Base-by-base conservation (phyloP, 2,113 vertebrate genomes). In the Henicopernis longicauda region DNA sequence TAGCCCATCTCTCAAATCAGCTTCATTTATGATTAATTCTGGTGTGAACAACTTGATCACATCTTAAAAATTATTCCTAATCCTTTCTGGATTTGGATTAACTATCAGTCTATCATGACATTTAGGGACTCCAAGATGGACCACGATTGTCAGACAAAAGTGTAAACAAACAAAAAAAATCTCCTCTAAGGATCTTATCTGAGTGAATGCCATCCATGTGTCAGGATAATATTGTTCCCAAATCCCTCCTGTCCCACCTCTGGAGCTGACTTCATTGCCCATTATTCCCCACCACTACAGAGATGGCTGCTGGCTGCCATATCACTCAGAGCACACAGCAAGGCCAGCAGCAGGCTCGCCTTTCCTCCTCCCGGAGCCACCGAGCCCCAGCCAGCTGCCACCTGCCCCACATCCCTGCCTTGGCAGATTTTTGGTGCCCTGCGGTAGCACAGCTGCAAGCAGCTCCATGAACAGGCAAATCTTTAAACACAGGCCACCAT, bases 301-400 rank as follows among this genome's bases (percentile, higher is more conserved):
- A 21, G 10, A 13, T 8, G 6, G 34, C 12, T 25, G 16, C 36
- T 4, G 0, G 2, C 31, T 32, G 32, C 61, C 40, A 16, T 9
- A 3, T 14, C 32, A 18, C 49, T 10, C 8, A 1, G 27, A 32
- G 27, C 27, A 6, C 3, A 1, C 21, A 12, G 57, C 12, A 1
- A 22, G 36, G 40, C 45, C 5, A 5, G 21, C 3, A 9, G 17
- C 57, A 47, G 15, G 4, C 47, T 63, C 3, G 3, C 25, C 16
- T 13, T 11, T 10, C 61, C 59, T 44, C 42, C 4, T 36, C 34
- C 72, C 2, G 0, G 17, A 10, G 17, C 13, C 13, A 14, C 16
- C 13, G 0, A 50, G 36, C 25, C 32, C 40, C 31, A 6, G 36
- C 25, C 12, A 2, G 23, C 29, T 4, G 2, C 38, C 8, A 6